Evolutionary conservation across 2,888 invertebrate species (phyloP).

Genomic region (Oeneis ivallda): DNA sequence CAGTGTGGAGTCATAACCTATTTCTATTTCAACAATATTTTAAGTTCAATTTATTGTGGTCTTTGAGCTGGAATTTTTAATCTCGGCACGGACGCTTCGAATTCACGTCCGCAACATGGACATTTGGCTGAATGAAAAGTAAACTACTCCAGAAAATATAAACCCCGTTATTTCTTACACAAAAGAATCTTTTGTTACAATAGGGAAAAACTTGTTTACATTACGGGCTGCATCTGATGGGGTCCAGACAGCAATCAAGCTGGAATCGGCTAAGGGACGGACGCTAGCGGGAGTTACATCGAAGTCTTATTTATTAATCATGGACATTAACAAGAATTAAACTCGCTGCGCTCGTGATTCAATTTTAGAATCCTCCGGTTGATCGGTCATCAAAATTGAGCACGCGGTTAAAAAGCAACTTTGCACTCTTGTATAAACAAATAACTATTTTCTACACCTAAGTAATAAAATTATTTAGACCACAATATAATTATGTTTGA

Average conservation of each 20-base stretch:
- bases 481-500: too few species aligned
- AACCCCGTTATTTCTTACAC: slow-evolving; percentile 58
- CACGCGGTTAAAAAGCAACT: too few species aligned
- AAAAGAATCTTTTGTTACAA: slow-evolving; percentile 61
- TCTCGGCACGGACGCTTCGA: slow-evolving; percentile 38
- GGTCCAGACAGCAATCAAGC: slow-evolving; percentile 31
- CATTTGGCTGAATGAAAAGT: slow-evolving; percentile 43
- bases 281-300: slow-evolving; percentile 8
- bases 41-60: slow-evolving; percentile 24
- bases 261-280: not conserved
- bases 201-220: slow-evolving; percentile 64
- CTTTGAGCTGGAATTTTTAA: slow-evolving; percentile 41
- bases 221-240: slow-evolving; percentile 54
- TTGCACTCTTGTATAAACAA: too few species aligned
- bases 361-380: too few species aligned
- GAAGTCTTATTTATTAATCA: not conserved
- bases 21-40: slow-evolving; percentile 16
- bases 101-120: slow-evolving; percentile 26
- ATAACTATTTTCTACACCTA: too few species aligned
- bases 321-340: too few species aligned
- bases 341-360: too few species aligned
- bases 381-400: too few species aligned
- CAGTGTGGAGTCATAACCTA: not conserved
- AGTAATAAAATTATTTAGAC: too few species aligned
- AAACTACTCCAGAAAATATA: slow-evolving; percentile 44